Conservation (phyloP, 2,797 vertebrate genomes). For the Centropyge bicolor region DNA sequence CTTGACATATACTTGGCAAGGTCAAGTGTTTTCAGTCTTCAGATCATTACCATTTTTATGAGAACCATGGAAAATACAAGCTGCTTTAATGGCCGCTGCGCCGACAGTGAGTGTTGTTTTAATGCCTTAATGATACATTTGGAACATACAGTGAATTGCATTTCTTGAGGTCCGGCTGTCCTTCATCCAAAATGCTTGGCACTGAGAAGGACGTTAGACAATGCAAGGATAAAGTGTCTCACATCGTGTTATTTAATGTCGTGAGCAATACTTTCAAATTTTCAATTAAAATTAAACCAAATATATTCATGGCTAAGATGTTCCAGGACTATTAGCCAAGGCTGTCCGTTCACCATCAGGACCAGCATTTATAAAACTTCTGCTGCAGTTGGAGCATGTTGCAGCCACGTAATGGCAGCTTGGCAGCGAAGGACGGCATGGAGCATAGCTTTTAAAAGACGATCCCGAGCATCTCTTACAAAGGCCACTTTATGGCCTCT, state of each 20-base stretch:
- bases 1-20: slow-evolving; percentile 83
- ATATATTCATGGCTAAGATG: slow-evolving; percentile 49
- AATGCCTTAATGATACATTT: slow-evolving; percentile 77
- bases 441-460: slow-evolving; percentile 62
- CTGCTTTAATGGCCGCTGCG: slow-evolving; percentile 75
- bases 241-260: slow-evolving; percentile 20
- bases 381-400: slow-evolving; percentile 52
- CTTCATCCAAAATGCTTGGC: slow-evolving; percentile 49
- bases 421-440: slow-evolving; percentile 36
- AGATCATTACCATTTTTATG: slow-evolving; percentile 84
- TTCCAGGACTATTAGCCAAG: slow-evolving; percentile 42
- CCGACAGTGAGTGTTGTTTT: slow-evolving; percentile 79
- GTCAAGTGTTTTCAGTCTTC: slow-evolving; percentile 80
- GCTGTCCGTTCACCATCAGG: slow-evolving; percentile 46
- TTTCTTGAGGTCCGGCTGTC: slow-evolving; percentile 47
- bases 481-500: slow-evolving; percentile 56
- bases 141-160: slow-evolving; percentile 71
- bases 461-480: slow-evolving; percentile 61
- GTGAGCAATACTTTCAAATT: slow-evolving; percentile 38
- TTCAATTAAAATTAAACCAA: slow-evolving; percentile 47
- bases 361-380: slow-evolving; percentile 33
- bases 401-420: slow-evolving; percentile 44
- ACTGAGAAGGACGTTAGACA: slow-evolving; percentile 38
- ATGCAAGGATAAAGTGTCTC: slow-evolving; percentile 59
- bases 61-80: slow-evolving; percentile 82